Percentiles rank a stretch among this genome's conserved stretches.
These are phyloP conservation scores for Acestrorhynchus altus DNA, from an alignment of 2,797 vertebrate species.

Conservation along the genomic window DNA sequence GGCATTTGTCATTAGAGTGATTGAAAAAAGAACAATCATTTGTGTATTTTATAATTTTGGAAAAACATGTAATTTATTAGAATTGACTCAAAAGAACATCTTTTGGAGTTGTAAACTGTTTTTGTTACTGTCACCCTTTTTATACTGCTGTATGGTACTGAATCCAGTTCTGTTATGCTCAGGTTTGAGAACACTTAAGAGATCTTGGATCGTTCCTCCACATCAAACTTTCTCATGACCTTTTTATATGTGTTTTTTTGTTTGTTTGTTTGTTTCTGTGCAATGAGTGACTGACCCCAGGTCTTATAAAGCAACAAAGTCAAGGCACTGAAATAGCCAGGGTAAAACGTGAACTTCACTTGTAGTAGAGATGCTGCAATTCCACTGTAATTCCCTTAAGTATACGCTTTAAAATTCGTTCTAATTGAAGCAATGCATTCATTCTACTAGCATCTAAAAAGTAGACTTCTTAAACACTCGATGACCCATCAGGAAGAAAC, in stretches of 20 bases:
- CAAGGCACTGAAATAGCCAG: not conserved
- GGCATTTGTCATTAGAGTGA: not conserved
- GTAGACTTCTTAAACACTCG: no score
- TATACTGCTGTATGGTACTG: not conserved
- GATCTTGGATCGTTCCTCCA: not conserved
- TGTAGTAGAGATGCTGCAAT: no score
- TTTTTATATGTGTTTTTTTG: not conserved
- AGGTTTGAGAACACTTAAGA: not conserved
- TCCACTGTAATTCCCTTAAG: no score
- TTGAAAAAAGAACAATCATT: not conserved
- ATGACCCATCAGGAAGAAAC: no score
- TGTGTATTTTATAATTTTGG: not conserved
- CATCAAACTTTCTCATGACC: not conserved
- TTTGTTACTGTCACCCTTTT: not conserved
- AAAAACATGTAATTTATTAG: constrained; percentile 1
- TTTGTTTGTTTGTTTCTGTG: no score
- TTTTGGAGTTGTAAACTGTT: not conserved
- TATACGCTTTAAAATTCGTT: no score
- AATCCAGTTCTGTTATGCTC: not conserved
- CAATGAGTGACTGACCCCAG: not conserved
- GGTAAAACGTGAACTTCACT: not conserved
- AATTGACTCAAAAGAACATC: not conserved
- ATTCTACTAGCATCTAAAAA: no score
- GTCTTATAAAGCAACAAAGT: not conserved
- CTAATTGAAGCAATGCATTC: no score